A percentile compares a stretch with the other conserved stretches of the same genome.
Evolutionary conservation across 2,113 vertebrate species (phyloP).

Genomic region (Cyprinus carpio): DNA sequence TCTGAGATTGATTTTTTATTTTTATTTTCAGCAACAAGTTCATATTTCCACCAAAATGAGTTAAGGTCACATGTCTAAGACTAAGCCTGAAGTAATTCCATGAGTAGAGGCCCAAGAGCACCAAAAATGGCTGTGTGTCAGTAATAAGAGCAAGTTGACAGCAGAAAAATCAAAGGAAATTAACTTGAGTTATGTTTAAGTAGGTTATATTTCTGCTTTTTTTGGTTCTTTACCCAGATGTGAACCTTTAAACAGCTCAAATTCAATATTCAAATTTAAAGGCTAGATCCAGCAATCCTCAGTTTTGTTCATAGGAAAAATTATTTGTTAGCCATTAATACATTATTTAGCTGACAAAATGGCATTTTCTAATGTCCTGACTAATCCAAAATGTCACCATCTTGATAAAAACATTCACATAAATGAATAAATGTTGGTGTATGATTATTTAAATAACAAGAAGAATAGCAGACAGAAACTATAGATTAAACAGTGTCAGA

Average conservation of each 20-base stretch:
- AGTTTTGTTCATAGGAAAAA: not conserved
- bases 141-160: not conserved
- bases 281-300: not conserved
- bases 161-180: slow-evolving; percentile 2
- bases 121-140: not conserved
- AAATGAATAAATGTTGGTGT: not conserved
- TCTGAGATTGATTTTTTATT: not conserved
- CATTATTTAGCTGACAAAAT: no score
- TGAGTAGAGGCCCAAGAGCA: not conserved
- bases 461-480: not conserved
- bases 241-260: slow-evolving; percentile 6
- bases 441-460: not conserved
- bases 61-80: not conserved
- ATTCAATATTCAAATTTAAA: slow-evolving; percentile 6
- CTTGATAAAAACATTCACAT: no score
- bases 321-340: not conserved
- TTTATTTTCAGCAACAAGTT: not conserved
- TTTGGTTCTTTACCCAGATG: not conserved
- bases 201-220: not conserved
- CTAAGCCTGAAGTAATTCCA: not conserved
- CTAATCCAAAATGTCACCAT: no score
- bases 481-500: not conserved
- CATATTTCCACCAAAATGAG: not conserved
- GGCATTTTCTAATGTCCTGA: not conserved
- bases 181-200: not conserved